Percentiles rank a stretch among this genome's conserved stretches.
phyloP scores from a whole-genome alignment of 2,888 invertebrate genomes.

The Cremastobaeus sp. region DNA sequence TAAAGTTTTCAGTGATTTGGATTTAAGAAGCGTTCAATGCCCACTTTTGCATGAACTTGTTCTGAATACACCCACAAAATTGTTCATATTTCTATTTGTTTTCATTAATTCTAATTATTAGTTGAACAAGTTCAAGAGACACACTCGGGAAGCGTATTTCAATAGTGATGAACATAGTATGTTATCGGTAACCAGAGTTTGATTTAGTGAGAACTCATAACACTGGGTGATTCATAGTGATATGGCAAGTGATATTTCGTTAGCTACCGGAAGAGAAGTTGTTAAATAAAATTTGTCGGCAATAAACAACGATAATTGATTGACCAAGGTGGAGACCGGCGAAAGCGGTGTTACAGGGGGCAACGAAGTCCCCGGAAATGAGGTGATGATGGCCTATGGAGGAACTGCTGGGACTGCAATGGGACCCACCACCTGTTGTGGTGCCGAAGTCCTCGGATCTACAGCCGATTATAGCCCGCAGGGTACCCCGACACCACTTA shows the following conservation, averaged over 20 bases:
- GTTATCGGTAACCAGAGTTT: no score
- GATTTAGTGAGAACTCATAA: no score
- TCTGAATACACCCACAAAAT: no score
- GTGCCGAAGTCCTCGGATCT: constrained; percentile 94
- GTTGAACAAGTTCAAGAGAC: no score
- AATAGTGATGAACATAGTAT: no score
- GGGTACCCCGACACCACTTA: constrained; percentile 72
- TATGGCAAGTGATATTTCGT: background rate
- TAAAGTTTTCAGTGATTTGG: no score
- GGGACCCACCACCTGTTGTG: constrained; percentile 78
- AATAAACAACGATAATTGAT: constrained; percentile 1
- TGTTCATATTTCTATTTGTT: no score
- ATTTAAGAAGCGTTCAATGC: no score
- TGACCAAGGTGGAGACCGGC: constrained; percentile 71
- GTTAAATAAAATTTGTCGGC: constrained; percentile 3
- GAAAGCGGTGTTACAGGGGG: constrained; percentile 68
- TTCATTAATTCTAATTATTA: no score
- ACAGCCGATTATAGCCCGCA: constrained; percentile 86
- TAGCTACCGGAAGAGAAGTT: constrained; percentile 31
- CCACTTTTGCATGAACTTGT: no score
- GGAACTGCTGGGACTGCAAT: constrained; percentile 69
- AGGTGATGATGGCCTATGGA: constrained; percentile 77
- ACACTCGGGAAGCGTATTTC: no score
- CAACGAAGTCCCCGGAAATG: constrained; percentile 71
- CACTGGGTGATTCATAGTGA: no score